phyloP scores from a whole-genome alignment of 2,888 invertebrate species.

The Xanthia togata region DNA sequence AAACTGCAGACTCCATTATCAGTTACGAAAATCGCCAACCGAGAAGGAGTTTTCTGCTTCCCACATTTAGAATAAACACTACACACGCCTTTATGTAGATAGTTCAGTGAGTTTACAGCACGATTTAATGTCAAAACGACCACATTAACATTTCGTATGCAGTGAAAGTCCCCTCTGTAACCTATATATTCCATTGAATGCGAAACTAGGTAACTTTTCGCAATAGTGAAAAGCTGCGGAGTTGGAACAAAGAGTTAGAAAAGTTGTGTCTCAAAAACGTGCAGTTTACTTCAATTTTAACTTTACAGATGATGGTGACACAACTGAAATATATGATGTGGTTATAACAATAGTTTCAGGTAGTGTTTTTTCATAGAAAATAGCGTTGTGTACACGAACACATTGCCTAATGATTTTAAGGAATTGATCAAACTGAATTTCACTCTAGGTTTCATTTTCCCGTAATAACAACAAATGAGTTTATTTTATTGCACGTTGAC shows the following conservation, averaged over 20 bases:
- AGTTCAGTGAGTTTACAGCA: conserved; percentile 58
- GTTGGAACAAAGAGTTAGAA: conserved; percentile 46
- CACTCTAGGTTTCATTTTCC: background rate
- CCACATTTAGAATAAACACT: conserved; percentile 38
- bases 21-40: conserved; percentile 11
- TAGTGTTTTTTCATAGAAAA: background rate
- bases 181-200: conserved; percentile 63
- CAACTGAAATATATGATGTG: background rate
- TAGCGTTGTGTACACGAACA: background rate
- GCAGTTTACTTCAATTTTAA: conserved; percentile 40
- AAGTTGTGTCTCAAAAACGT: conserved; percentile 40
- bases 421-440: background rate
- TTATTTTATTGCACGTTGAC: background rate
- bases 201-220: conserved; percentile 59
- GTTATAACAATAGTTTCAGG: background rate
- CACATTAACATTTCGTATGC: conserved; percentile 64
- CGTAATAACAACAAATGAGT: background rate
- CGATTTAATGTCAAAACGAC: conserved; percentile 64
- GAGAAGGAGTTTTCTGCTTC: conserved; percentile 17
- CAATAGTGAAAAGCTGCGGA: conserved; percentile 49
- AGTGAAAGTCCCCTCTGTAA: conserved; percentile 61
- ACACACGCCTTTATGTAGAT: conserved; percentile 49
- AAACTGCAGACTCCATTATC: background rate
- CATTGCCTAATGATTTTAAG: background rate
- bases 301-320: conserved; percentile 11